Evolutionary conservation across 2,888 invertebrate species (phyloP).

Genomic region (Nebria salina): DNA sequence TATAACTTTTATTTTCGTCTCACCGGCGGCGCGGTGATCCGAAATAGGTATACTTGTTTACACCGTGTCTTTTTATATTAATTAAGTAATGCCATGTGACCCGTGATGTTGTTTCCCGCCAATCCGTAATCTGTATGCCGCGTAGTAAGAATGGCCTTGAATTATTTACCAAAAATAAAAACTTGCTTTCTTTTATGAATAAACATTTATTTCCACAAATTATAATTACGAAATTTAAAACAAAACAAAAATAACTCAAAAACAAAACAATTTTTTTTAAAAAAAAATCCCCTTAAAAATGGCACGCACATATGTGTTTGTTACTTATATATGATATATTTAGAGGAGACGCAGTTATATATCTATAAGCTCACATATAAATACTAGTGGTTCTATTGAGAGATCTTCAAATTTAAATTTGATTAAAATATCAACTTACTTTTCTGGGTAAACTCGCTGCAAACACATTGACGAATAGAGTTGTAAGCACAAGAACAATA

Average conservation of each 20-base stretch:
- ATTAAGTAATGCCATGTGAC: conserved; percentile 1
- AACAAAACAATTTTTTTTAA: neutral
- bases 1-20: neutral
- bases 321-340: too few relatives aligned
- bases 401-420: too few relatives aligned
- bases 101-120: conserved; percentile 41
- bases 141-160: conserved; percentile 46
- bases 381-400: too few relatives aligned
- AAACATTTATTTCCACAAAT: neutral
- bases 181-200: neutral
- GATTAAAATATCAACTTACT: conserved; percentile 22
- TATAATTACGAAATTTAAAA: neutral
- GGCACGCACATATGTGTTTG: too few relatives aligned
- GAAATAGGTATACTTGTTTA: neutral
- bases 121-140: conserved; percentile 20
- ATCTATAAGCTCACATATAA: too few relatives aligned
- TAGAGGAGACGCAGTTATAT: too few relatives aligned
- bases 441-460: conserved; percentile 23
- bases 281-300: neutral
- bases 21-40: neutral
- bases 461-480: conserved; percentile 19
- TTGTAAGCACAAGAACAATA: conserved; percentile 24
- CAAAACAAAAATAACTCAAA: too few relatives aligned
- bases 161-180: neutral
- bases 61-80: neutral